Evolutionary conservation across 2,797 vertebrate species (phyloP), one percentile per base, ranked within the genome.

Genomic region (Dendrocincla fuliginosa): DNA sequence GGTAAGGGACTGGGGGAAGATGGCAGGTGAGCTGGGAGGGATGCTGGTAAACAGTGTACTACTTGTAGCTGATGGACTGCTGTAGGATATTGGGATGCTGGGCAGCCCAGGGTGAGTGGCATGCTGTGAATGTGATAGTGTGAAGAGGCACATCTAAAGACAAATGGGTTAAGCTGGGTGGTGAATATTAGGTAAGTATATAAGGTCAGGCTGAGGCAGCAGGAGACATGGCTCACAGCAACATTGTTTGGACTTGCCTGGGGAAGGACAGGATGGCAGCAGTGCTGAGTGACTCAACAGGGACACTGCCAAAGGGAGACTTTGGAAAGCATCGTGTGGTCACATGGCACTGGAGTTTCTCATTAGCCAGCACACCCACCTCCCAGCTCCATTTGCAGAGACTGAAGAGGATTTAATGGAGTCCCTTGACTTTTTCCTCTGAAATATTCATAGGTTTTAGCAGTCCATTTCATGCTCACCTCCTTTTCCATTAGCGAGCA

Each of bases 361-460:
- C 90, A 97, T 97, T 96, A 97, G 92, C 63, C 60, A 87, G 74
- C 2, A 2, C 85, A 55, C 65, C 73, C 74, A 0, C 61, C 84
- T 77, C 90, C 65, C 92, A 70, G 86, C 76, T 97, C 95, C 93
- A 96, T 96, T 97, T 97, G 94, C 82, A 83, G 82, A 93, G 69
- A 61, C 74, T 76, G 79, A 96, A 87, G 35, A 77, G 91, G 87
- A 93, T 97, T 97, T 98, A 97, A 98, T 97, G 95, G 94, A 97
- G 95, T 97, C 96, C 82, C 96, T 95, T 93, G 97, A 93, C 94
- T 98, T 97, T 95, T 93, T 79, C 83, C 65, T 95, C 95, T 98
- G 96, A 98, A 98, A 98, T 97, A 98, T 98, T 98, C 85, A 98
- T 98, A 93, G 80, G 87, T 93, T 96, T 97, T 96, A 97, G 96